Evolutionary conservation across 37 sponge, comb jelly and placozoan species (phyloP).

Genomic region (Spongilla lacustris): DNA sequence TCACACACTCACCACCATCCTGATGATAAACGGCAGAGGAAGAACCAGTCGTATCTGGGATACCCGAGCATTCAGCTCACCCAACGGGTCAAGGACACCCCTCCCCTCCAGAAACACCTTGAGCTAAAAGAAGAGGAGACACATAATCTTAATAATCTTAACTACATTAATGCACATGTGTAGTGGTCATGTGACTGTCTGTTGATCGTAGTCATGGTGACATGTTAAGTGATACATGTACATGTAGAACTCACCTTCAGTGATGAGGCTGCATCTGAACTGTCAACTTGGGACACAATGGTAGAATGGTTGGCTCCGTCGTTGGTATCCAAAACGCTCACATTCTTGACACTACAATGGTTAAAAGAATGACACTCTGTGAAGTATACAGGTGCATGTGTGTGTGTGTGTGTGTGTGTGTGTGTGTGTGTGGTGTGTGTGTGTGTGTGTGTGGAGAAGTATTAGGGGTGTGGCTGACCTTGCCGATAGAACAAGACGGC

Average conservation of each 20-base stretch:
- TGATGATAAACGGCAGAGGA: slow-evolving; percentile 34
- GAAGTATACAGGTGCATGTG: no score
- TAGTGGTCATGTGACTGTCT: no score
- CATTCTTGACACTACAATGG: not conserved
- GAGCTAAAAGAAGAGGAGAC: slow-evolving; percentile 8
- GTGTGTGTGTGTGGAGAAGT: not conserved
- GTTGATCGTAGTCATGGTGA: no score
- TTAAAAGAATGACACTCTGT: not conserved
- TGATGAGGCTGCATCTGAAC: not conserved
- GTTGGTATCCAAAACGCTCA: not conserved
- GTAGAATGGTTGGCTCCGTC: not conserved
- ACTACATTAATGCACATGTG: no score
- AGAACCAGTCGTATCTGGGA: slow-evolving; percentile 51
- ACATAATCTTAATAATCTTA: no score
- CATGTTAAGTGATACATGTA: not conserved
- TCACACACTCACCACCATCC: slow-evolving; percentile 35
- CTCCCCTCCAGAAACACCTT: slow-evolving; percentile 4
- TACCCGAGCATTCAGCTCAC: slow-evolving; percentile 21
- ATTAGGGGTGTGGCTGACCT: not conserved
- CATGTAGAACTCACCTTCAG: not conserved
- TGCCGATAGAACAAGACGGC: not conserved
- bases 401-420: no score
- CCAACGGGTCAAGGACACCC: slow-evolving; percentile 25
- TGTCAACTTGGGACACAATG: not conserved
- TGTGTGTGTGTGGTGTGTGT: no score